phyloP scores from a whole-genome alignment of 1,140 invertebrate species.

The Calosoma granatense region DNA sequence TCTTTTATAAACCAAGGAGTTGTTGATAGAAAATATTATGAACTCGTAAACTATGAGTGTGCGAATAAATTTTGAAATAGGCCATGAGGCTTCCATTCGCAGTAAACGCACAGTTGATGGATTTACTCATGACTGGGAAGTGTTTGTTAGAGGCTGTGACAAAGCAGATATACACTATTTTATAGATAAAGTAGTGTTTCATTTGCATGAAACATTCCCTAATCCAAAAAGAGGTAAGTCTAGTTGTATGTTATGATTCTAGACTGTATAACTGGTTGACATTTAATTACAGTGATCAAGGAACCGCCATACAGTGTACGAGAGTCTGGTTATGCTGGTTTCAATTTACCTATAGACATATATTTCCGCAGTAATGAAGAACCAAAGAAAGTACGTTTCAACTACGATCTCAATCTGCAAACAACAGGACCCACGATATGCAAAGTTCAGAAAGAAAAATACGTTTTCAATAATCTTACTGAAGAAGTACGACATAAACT shows the following conservation, averaged over 20 bases:
- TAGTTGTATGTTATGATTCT: slow-evolving; percentile 13
- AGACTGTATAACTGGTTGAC: background rate
- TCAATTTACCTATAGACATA: slow-evolving; percentile 81
- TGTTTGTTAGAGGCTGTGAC: slow-evolving; percentile 85
- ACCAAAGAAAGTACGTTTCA: slow-evolving; percentile 75
- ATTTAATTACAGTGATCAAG: slow-evolving; percentile 58
- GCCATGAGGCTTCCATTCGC: slow-evolving; percentile 73
- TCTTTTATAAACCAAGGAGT: too few species aligned
- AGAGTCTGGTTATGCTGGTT: slow-evolving; percentile 92
- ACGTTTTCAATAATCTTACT: slow-evolving; percentile 65
- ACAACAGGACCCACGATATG: slow-evolving; percentile 56
- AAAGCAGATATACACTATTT: slow-evolving; percentile 78
- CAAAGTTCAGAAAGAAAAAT: slow-evolving; percentile 64
- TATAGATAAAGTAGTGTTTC: slow-evolving; percentile 91
- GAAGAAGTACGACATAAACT: slow-evolving; percentile 84
- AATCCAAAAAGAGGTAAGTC: slow-evolving; percentile 74
- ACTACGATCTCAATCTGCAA: slow-evolving; percentile 80
- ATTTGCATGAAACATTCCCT: slow-evolving; percentile 83
- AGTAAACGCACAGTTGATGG: slow-evolving; percentile 72
- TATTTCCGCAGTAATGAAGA: slow-evolving; percentile 86
- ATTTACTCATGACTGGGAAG: slow-evolving; percentile 95
- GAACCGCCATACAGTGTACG: slow-evolving; percentile 85
- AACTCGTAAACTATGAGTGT: slow-evolving; percentile 61
- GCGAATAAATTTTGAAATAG: slow-evolving; percentile 82
- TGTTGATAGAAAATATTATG: too few species aligned